phyloP scores from a whole-genome alignment of 1,140 invertebrate species.

The Akabosia matsudoensis region DNA sequence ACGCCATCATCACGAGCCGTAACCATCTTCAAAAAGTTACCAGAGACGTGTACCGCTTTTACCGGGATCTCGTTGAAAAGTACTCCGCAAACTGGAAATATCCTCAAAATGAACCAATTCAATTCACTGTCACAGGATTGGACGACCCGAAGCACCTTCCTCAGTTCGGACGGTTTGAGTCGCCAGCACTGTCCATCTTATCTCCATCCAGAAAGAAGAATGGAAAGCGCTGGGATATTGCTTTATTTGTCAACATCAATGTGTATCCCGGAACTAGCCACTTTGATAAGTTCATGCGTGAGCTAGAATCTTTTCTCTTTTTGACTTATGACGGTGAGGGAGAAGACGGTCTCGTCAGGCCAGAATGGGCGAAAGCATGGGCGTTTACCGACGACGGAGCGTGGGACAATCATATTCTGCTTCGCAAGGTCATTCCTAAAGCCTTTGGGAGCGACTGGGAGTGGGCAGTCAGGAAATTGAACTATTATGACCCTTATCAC shows the following conservation, averaged over 20 bases:
- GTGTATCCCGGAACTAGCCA: not conserved
- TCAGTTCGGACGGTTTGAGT: conserved; percentile 1
- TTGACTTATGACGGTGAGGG: conserved; percentile 17
- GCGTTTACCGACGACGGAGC: not conserved
- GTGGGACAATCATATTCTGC: conserved; percentile 6
- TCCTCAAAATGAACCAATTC: conserved; percentile 13
- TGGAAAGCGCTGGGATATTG: not conserved
- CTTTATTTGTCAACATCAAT: not conserved
- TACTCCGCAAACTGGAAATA: not conserved
- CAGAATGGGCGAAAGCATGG: conserved; percentile 29
- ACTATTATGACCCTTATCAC: conserved; percentile 27
- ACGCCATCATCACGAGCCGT: conserved; percentile 21
- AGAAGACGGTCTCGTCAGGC: not conserved
- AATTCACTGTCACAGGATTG: conserved; percentile 25
- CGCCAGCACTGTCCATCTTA: conserved; percentile 5
- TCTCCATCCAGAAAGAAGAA: not conserved
- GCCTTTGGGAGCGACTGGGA: conserved; percentile 25
- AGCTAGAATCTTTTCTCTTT: conserved; percentile 4
- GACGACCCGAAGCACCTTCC: not conserved
- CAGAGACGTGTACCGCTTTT: not conserved
- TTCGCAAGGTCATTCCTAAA: conserved; percentile 17
- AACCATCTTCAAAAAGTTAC: not conserved
- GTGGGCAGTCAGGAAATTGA: conserved; percentile 14
- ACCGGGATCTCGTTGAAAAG: not conserved
- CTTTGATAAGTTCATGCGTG: conserved; percentile 11